Base-by-base conservation (phyloP, 30 jellyfish, hydroid and myxozoan genomes). In the Hydra vulgaris region DNA sequence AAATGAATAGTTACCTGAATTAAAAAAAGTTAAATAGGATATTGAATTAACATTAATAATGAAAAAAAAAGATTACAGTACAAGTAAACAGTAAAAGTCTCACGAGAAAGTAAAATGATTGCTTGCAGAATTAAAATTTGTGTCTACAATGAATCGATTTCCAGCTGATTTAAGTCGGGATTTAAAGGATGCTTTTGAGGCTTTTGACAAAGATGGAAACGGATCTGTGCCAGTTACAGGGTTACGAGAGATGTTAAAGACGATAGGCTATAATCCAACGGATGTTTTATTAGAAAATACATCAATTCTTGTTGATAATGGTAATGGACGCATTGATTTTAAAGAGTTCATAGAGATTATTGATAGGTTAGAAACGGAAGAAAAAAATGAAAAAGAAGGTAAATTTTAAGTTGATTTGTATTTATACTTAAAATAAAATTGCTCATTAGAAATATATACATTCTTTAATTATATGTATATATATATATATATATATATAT, bases 231-330 rank as follows among this genome's bases (percentile, higher is more conserved):
- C 76, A 3, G 27, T 24, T 1, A 69, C 76, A 21, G 76, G 15
- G 76, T 69, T 73, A 27, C 54, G 81, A 22, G 81, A 73, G 70
- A 23, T 70, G 80, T 71, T 80, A 69, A 80, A 61, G 72, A 22
- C 24, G 18, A 70, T 70, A 15, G 87, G 87, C 15, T 80, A 66
- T 19, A 80, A 80, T 66, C 87, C 87, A 15, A 80, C 87, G 4
- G 87, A 80, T 61, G 26, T 26, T 21, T 74, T 27, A 66, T 68
- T 80, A 17, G 87, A 80, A 25, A 22, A 80, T 8, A 21, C 71
- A 22, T 27, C 87, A 3, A 80, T 80, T 12, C 83, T 21, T 16
- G 87, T 70, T 24, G 87, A 80, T 70, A 53, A 80, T 24, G 81
- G 81, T 21, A 80, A 71, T 75, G 87, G 87, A 18, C 21, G 68